A percentile compares a stretch with the other conserved stretches of the same genome.
Evolutionary conservation across 2,113 vertebrate genomes (phyloP).

Genomic region (Crotalus tigris): DNA sequence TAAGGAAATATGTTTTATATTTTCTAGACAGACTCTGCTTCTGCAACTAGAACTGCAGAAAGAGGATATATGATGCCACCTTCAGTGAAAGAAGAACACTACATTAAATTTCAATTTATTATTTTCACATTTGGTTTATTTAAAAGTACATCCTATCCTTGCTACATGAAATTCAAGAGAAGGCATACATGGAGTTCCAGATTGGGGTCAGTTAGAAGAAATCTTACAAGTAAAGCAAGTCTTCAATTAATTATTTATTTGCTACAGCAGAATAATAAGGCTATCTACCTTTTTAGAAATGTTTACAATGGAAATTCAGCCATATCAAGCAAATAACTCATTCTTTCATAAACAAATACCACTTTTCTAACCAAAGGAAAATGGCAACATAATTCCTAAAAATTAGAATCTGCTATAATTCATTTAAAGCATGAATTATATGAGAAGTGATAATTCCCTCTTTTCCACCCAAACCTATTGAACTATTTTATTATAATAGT

Average conservation of each 20-base stretch:
- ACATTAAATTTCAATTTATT: neutral
- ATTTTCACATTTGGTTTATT: neutral
- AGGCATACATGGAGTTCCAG: neutral
- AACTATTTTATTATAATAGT: neutral
- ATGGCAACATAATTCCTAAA: neutral
- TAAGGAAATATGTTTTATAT: neutral
- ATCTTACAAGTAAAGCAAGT: neutral
- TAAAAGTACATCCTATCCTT: neutral
- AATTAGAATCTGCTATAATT: neutral
- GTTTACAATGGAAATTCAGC: neutral
- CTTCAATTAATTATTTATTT: neutral
- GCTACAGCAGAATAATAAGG: neutral
- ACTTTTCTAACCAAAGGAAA: neutral
- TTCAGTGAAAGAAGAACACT: neutral
- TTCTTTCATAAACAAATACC: neutral
- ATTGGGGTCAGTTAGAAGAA: neutral
- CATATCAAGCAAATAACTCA: neutral
- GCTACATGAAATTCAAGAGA: neutral
- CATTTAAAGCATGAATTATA: neutral
- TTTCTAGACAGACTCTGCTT: neutral
- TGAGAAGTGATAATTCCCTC: neutral
- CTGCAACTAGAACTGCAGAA: neutral
- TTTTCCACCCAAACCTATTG: neutral
- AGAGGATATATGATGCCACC: slow-evolving; percentile 8
- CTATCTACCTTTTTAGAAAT: neutral